phyloP scores from a whole-genome alignment of 2,797 vertebrate genomes.

The Xerus rutilus region DNA sequence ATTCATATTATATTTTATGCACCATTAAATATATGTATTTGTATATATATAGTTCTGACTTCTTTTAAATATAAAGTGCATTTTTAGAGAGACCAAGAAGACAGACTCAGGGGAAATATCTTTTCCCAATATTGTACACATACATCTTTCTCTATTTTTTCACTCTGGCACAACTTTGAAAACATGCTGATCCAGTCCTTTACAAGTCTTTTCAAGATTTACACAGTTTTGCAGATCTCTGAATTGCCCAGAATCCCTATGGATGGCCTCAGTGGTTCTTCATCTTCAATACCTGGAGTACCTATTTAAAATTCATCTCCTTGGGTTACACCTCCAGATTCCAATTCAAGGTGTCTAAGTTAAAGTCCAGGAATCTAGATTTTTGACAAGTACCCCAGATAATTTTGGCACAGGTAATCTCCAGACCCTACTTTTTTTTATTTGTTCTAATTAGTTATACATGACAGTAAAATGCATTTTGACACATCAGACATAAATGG shows the following conservation, averaged over 20 bases:
- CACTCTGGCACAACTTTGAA: conserved; percentile 34
- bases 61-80: conserved; percentile 60
- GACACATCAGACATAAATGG: too few species aligned
- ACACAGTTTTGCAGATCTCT: background rate
- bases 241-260: background rate
- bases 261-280: background rate
- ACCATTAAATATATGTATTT: conserved; percentile 65
- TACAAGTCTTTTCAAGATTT: background rate
- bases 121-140: conserved; percentile 36
- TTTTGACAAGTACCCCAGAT: background rate
- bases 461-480: too few species aligned
- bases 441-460: too few species aligned
- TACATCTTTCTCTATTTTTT: background rate
- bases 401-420: background rate
- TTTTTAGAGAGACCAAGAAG: conserved; percentile 53
- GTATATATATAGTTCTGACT: conserved; percentile 26
- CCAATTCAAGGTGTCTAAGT: background rate
- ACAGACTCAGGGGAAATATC: conserved; percentile 47
- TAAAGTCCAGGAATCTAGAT: background rate
- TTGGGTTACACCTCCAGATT: background rate
- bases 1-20: conserved; percentile 42
- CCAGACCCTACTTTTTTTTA: background rate
- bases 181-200: conserved; percentile 59
- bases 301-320: background rate
- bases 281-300: background rate